Base-by-base conservation (phyloP, 2,888 invertebrate species). In the Tetheella fluctuosa region DNA sequence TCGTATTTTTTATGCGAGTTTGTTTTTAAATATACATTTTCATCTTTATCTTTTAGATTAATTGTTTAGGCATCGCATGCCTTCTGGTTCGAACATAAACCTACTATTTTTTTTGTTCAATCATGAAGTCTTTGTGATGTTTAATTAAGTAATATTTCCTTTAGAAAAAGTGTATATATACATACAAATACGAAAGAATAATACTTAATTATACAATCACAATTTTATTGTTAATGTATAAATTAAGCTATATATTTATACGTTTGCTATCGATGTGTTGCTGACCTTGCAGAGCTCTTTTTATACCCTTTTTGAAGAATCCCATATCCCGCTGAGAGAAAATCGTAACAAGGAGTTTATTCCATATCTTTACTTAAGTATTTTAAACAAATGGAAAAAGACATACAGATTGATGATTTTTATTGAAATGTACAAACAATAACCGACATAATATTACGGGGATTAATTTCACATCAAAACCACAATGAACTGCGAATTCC, bases 401-500 rank as follows among this genome's bases (percentile, higher is more conserved):
- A n/a, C n/a, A n/a, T n/a, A n/a, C n/a, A n/a, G n/a, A n/a, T n/a
- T n/a, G n/a, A n/a, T n/a, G n/a, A n/a, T n/a, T 15, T 6, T 42
- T 48, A 48, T 48, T 15, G 0, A 20, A 20, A 10, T 8, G 20
- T 48, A 42, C n/a, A 17, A 20, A 48, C 20, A n/a, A 34, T 17
- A 20, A 48, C 10, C 20, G 20, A 48, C 7, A 20, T 42, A 17
- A 4, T 39, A 20, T 48, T n/a, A 48, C 34, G 13, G 7, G 48
- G 17, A 48, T 48, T 48, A 48, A 48, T 48, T 17, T 48, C 48
- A 48, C 17, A 42, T 54, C 37, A 25, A 55, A 55, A 75, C 78
- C 78, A 69, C 78, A 77, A 70, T 70, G 53, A 69, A 67, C 56
- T 64, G 59, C 52, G 58, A 69, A 70, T 76, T 77, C 76, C 64